These are phyloP conservation scores for Caenorhabditis drosophilae DNA, from an alignment of 2,888 invertebrate species.

Conservation along the genomic window DNA sequence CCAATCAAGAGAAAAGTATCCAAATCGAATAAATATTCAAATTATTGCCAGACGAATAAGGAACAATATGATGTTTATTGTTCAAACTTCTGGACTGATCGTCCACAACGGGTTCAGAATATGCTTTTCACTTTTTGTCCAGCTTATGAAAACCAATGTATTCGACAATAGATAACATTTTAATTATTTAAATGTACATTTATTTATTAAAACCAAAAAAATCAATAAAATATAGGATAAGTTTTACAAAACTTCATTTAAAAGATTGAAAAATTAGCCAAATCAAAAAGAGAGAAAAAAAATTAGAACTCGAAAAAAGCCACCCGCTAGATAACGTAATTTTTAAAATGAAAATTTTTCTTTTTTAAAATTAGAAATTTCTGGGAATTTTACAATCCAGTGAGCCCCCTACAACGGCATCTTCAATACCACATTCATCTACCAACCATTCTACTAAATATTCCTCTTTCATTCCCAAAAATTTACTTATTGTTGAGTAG, in stretches of 20 bases:
- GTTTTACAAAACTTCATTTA: no score
- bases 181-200: no score
- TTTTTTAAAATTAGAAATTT: constrained; percentile 6
- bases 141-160: constrained; percentile 26
- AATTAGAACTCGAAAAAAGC: no score
- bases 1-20: constrained; percentile 5
- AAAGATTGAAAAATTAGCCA: no score
- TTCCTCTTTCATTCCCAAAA: constrained; percentile 85
- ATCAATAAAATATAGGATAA: no score
- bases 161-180: not conserved
- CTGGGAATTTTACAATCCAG: constrained; percentile 30
- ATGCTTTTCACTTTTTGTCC: constrained; percentile 23
- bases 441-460: constrained; percentile 84
- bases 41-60: no score
- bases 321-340: no score
- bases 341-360: not conserved
- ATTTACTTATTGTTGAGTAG: constrained; percentile 83
- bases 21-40: constrained; percentile 10
- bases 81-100: constrained; percentile 18
- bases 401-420: constrained; percentile 61
- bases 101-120: constrained; percentile 14
- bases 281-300: not conserved
- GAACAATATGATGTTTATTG: constrained; percentile 21
- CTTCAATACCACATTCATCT: constrained; percentile 76
- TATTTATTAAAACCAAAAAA: no score